Evolutionary conservation across 2,797 vertebrate genomes (phyloP), one percentile per base, ranked within the genome.

Genomic region (Buceros bicornis): DNA sequence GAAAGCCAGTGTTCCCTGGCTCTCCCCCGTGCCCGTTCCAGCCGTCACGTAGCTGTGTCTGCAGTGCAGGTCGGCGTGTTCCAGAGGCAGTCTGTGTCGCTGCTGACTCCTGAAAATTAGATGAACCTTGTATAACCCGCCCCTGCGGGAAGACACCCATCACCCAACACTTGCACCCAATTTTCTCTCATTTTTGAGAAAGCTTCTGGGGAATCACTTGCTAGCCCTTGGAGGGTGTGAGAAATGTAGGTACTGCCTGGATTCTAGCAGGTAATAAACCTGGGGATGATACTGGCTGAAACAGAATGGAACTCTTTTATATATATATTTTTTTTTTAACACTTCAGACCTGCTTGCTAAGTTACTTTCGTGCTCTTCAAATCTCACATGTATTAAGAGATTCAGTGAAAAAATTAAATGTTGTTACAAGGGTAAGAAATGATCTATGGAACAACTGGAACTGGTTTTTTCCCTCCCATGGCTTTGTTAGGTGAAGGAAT

Each of bases 51-150:
- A 43, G 21, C 58, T 18, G 57, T 1, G 7, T 28, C 87, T 53
- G 74, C 89, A 70, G 9, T 56, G 86, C 93, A 22, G 77, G 35
- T n/a, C 4, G 0, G 10, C 6, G 67, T 60, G 80, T 16, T 73
- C 81, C 80, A 6, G 11, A 64, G 54, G 69, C 90, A 50, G 58
- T 58, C 82, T 12, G 8, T 13, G 57, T 3, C 28, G 88, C 82
- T 80, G 69, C 93, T 67, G 84, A 8, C 86, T 83, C 62, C 11
- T 87, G 93, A 50, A 45, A 73, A 66, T 9, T 77, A 67, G 50
- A 83, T 85, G 95, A 64, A 13, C 71, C 58, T 48, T 40, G 58
- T 51, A 4, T 13, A 50, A 56, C 57, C 29, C 16, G 11, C 1
- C 16, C 58, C 42, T 66, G 21, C 74, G 13, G 2, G 26, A 47